Evolutionary conservation across 1,140 invertebrate genomes (phyloP).

Genomic region (Colletes latitarsis): DNA sequence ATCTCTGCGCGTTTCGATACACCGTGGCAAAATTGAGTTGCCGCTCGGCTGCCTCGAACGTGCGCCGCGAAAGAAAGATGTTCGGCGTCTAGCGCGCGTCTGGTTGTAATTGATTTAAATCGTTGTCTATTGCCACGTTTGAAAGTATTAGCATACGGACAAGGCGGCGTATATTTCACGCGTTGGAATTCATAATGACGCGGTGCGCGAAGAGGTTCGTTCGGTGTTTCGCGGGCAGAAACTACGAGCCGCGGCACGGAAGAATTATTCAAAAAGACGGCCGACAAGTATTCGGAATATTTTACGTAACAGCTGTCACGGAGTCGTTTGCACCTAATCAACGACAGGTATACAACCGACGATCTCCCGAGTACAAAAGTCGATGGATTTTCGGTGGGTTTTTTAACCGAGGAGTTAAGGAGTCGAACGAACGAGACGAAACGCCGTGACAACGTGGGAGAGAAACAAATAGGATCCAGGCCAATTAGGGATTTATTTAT

Average conservation of each 20-base stretch:
- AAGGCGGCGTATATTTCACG: neutral
- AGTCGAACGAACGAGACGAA: slow-evolving; percentile 11
- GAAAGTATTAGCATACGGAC: slow-evolving; percentile 1
- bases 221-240: neutral
- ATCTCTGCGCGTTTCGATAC: neutral
- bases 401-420: neutral
- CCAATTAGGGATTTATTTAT: slow-evolving; percentile 73
- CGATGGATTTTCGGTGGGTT: too few relatives aligned
- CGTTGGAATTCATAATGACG: neutral
- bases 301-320: too few relatives aligned
- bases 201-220: neutral
- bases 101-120: neutral
- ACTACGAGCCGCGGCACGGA: too few relatives aligned
- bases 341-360: too few relatives aligned
- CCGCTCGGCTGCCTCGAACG: neutral
- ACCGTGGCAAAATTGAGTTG: slow-evolving; percentile 15
- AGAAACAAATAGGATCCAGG: slow-evolving; percentile 65
- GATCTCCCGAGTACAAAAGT: too few relatives aligned
- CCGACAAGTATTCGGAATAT: too few relatives aligned
- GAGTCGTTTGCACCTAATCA: too few relatives aligned
- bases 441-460: slow-evolving; percentile 26
- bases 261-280: too few relatives aligned
- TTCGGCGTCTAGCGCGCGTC: neutral
- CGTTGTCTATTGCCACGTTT: neutral
- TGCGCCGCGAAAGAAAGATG: neutral